These are phyloP conservation scores for Mormyrops attenuatus DNA, from an alignment of 2,797 vertebrate genomes.

Conservation along the genomic window DNA sequence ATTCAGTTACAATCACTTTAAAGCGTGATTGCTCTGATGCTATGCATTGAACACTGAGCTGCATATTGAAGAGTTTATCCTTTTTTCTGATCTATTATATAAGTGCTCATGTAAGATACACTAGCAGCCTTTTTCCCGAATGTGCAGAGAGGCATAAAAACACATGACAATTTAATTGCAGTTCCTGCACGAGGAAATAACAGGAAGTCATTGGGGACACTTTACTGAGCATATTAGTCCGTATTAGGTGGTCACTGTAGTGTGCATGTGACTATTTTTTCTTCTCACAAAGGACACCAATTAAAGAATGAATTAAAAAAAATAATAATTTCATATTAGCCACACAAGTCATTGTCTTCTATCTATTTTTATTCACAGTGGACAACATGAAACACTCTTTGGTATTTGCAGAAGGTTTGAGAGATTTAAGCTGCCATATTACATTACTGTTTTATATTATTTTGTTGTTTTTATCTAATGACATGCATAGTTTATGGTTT, in stretches of 20 bases:
- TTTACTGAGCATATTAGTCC: not conserved
- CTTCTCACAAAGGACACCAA: slow-evolving; percentile 4
- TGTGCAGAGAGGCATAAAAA: not conserved
- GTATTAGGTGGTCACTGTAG: not conserved
- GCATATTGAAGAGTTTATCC: not conserved
- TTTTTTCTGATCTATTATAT: not conserved
- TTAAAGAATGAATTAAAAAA: not conserved
- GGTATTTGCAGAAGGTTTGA: not conserved
- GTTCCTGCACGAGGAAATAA: not conserved
- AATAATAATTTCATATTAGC: not conserved
- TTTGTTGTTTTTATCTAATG: slow-evolving; percentile 5
- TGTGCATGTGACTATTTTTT: slow-evolving; percentile 3
- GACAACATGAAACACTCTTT: not conserved
- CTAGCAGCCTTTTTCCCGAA: not conserved
- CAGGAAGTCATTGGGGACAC: not conserved
- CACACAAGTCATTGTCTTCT: not conserved
- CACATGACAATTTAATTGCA: slow-evolving; percentile 4
- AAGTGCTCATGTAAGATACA: not conserved
- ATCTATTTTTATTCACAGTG: not conserved
- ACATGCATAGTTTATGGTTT: not conserved
- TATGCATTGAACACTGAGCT: not conserved
- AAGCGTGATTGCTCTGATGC: not conserved
- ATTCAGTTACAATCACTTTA: not conserved
- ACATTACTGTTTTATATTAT: not conserved
- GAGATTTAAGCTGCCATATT: not conserved